Evolutionary conservation across 2,888 invertebrate genomes (phyloP).

Genomic region (Drosophila paucipuncta): DNA sequence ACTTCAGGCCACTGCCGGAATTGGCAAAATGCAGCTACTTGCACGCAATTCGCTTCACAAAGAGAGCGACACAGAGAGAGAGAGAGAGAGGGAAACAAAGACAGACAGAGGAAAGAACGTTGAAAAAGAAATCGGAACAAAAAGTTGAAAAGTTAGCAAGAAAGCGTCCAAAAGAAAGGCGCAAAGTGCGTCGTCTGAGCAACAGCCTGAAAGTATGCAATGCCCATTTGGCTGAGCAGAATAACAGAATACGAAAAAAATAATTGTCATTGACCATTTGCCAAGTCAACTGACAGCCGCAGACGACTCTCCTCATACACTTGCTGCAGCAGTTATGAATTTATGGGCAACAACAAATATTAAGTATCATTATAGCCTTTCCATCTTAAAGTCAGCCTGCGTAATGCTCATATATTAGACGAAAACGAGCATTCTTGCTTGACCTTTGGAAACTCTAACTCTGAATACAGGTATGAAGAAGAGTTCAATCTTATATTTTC

Average conservation of each 20-base stretch:
- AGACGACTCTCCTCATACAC: constrained; percentile 8
- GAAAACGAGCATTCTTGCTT: not conserved
- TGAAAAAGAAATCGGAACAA: constrained; percentile 6
- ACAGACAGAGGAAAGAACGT: constrained; percentile 1
- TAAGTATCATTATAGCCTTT: not conserved
- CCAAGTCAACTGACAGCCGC: constrained; percentile 56
- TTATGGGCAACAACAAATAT: not conserved
- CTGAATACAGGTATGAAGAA: not conserved
- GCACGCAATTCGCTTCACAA: constrained; percentile 62
- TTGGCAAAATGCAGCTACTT: constrained; percentile 80
- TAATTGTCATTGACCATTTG: constrained; percentile 62
- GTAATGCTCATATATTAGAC: not conserved
- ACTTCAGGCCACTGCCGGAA: constrained; percentile 69
- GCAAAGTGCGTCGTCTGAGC: constrained; percentile 56
- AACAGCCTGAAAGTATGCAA: constrained; percentile 69
- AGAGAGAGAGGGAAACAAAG: constrained; percentile 12
- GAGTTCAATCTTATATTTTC: not conserved
- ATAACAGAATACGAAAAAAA: constrained; percentile 1
- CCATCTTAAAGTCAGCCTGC: not conserved
- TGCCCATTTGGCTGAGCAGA: constrained; percentile 4
- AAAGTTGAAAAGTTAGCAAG: constrained; percentile 17
- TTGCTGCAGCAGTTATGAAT: constrained; percentile 26
- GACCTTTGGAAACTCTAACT: not conserved
- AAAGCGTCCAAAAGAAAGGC: constrained; percentile 20
- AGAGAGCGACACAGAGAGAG: constrained; percentile 10